A percentile compares a stretch with the other conserved stretches of the same genome.
These are phyloP conservation scores for Polydrusus pterygomalis DNA, from an alignment of 2,888 invertebrate species.

Conservation along the genomic window DNA sequence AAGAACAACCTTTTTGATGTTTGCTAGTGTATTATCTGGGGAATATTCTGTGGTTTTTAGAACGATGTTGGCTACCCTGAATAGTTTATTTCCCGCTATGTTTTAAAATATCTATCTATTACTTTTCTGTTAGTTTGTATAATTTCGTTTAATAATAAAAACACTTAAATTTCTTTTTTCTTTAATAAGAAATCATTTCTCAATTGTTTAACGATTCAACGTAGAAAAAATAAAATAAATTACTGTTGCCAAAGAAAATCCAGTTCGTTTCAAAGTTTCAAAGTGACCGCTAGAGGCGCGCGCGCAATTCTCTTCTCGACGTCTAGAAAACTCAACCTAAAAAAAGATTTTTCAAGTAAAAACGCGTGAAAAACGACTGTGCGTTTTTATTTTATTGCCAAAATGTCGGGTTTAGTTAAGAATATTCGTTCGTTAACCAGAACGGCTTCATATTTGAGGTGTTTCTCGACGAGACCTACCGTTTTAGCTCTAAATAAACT, in stretches of 20 bases:
- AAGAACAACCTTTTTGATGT: constrained; percentile 39
- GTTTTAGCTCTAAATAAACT: constrained; percentile 56
- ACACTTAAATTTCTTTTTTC: no score
- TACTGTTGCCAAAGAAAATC: constrained; percentile 15
- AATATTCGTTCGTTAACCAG: constrained; percentile 59
- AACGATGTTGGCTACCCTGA: background rate
- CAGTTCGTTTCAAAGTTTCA: background rate
- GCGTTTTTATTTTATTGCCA: constrained; percentile 32
- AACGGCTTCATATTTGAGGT: constrained; percentile 57
- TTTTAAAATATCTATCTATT: background rate
- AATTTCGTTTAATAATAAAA: no score
- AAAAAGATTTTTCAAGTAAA: constrained; percentile 18
- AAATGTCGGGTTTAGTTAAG: constrained; percentile 62
- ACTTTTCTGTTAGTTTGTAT: no score
- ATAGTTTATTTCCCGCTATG: background rate
- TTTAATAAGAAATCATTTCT: no score
- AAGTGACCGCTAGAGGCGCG: background rate
- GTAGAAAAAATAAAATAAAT: background rate
- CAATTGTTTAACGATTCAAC: no score
- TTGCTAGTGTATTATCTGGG: constrained; percentile 30
- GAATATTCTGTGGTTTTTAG: constrained; percentile 19
- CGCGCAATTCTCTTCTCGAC: no score
- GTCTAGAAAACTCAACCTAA: no score
- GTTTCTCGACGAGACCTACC: constrained; percentile 58
- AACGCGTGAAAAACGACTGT: constrained; percentile 35